phyloP scores from a whole-genome alignment of 2,797 vertebrate genomes.

The Lacerta bilineata region DNA sequence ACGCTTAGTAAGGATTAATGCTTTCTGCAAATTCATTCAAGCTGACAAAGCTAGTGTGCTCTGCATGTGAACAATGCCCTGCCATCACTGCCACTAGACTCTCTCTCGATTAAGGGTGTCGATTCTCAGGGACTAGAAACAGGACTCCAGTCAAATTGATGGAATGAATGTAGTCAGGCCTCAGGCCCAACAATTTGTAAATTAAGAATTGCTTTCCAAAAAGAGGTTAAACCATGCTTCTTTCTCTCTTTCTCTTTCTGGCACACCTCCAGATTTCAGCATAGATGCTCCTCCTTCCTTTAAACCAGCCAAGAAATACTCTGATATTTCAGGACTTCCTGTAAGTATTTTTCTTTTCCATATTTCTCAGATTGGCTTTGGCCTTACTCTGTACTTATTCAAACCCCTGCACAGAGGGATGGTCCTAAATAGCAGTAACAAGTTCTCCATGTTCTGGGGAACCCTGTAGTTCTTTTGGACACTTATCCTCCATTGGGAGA shows the following conservation, averaged over 20 bases:
- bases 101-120: neutral
- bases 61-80: neutral
- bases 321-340: conserved; percentile 95
- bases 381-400: neutral
- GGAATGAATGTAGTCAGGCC: neutral
- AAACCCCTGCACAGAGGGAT: neutral
- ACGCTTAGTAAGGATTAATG: neutral
- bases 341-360: conserved; percentile 81
- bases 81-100: neutral
- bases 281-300: conserved; percentile 95
- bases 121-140: neutral
- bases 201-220: neutral
- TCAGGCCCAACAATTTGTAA: no score
- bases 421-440: neutral
- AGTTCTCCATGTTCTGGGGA: neutral
- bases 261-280: conserved; percentile 86
- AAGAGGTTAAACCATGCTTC: neutral
- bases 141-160: neutral
- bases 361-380: neutral
- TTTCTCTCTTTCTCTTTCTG: conserved; percentile 25
- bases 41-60: neutral
- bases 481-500: neutral
- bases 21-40: neutral
- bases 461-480: neutral
- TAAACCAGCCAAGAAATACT: conserved; percentile 97